These are phyloP conservation scores for Acipenser ruthenus DNA, from an alignment of 2,797 vertebrate species.

Conservation along the genomic window DNA sequence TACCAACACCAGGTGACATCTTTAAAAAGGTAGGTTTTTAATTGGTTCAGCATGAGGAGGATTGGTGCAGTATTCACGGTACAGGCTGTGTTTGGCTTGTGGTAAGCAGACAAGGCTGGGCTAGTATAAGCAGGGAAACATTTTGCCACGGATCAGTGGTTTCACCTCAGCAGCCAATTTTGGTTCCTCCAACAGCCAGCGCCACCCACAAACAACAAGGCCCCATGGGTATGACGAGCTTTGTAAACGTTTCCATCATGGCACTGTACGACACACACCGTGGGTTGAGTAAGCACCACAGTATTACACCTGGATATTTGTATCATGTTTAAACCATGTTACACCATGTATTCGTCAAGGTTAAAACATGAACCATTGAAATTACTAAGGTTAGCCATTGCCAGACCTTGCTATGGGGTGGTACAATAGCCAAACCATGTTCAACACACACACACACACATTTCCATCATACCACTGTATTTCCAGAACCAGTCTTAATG, in stretches of 20 bases:
- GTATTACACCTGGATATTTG: slow-evolving; percentile 15
- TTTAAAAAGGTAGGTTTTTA: slow-evolving; percentile 70
- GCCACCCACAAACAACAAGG: too few relatives aligned
- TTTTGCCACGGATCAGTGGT: slow-evolving; percentile 8
- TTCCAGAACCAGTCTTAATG: too few relatives aligned
- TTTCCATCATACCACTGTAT: too few relatives aligned
- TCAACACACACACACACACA: too few relatives aligned
- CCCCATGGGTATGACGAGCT: too few relatives aligned
- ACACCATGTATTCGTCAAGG: too few relatives aligned
- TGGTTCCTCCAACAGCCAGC: slow-evolving; percentile 23
- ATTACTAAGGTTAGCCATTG: too few relatives aligned
- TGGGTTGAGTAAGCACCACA: slow-evolving; percentile 40
- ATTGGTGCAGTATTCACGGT: slow-evolving; percentile 69
- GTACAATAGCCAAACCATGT: too few relatives aligned
- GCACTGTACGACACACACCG: slow-evolving; percentile 20
- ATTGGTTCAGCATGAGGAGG: slow-evolving; percentile 67
- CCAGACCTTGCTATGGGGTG: too few relatives aligned
- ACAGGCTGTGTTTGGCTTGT: slow-evolving; percentile 67
- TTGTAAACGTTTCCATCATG: slow-evolving; percentile 14
- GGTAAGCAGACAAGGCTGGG: slow-evolving; percentile 52
- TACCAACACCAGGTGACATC: slow-evolving; percentile 35
- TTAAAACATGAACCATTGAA: too few relatives aligned
- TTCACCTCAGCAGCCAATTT: slow-evolving; percentile 34
- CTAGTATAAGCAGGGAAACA: slow-evolving; percentile 27
- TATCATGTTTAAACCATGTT: too few relatives aligned